phyloP scores from a whole-genome alignment of 2,797 vertebrate genomes.

The Pseudopleuronectes americanus region DNA sequence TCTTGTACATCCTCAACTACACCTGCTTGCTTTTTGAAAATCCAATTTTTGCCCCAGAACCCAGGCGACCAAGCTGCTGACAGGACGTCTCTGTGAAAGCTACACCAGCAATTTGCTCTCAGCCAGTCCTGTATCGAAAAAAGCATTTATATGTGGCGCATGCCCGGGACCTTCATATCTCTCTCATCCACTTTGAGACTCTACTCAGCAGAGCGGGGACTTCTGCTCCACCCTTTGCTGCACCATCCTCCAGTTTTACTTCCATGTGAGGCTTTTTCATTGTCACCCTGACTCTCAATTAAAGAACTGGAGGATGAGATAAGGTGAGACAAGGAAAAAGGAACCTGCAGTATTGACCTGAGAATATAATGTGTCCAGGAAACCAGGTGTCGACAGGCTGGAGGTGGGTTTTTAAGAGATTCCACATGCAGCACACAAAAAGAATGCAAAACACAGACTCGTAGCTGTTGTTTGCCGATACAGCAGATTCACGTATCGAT shows the following conservation, averaged over 20 bases:
- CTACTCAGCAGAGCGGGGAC: neutral
- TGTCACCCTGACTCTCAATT: conserved; percentile 23
- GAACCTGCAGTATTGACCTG: neutral
- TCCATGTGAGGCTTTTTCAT: conserved; percentile 14
- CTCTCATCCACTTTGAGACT: neutral
- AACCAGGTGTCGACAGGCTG: neutral
- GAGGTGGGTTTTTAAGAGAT: neutral
- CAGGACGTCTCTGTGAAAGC: neutral
- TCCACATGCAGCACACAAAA: neutral
- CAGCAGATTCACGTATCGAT: conserved; percentile 4
- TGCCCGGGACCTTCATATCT: neutral
- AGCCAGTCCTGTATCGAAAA: neutral
- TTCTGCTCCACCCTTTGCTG: neutral
- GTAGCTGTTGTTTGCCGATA: conserved; percentile 3
- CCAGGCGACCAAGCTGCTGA: neutral
- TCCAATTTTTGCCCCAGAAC: neutral
- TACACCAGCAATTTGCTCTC: neutral
- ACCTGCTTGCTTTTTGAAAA: neutral
- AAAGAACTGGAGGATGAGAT: neutral
- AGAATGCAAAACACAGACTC: neutral
- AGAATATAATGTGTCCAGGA: too few relatives aligned
- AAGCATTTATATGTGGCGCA: neutral
- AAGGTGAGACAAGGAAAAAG: neutral
- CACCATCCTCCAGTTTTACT: conserved; percentile 20
- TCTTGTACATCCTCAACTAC: neutral